Percentiles rank a stretch among this genome's conserved stretches.
Evolutionary conservation across 2,113 vertebrate species (phyloP).

Genomic region (Machaerirhynchus nigripectus): DNA sequence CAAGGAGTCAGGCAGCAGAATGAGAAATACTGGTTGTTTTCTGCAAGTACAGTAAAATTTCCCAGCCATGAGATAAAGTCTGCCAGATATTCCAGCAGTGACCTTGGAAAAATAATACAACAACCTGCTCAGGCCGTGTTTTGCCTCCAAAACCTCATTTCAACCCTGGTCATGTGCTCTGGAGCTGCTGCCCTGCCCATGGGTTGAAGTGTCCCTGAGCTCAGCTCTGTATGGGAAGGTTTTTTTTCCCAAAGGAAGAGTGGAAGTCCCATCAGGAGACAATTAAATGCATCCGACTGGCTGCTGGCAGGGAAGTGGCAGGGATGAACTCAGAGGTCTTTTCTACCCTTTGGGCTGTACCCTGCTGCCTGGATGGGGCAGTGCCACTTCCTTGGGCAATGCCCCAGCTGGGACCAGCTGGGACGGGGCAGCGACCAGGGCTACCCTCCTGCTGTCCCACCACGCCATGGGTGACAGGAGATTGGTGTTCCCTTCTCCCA

Average conservation of each 20-base stretch:
- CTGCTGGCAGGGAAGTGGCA: constrained; percentile 25
- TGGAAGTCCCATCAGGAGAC: not conserved
- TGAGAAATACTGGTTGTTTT: constrained; percentile 26
- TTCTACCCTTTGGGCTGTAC: not conserved
- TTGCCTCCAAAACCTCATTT: constrained; percentile 43
- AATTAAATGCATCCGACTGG: not conserved
- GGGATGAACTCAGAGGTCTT: not conserved
- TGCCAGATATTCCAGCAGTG: constrained; percentile 35
- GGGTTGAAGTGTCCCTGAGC: not conserved
- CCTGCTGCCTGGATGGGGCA: not conserved
- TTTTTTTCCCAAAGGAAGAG: not conserved
- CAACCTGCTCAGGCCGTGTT: constrained; percentile 46
- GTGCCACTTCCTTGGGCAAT: not conserved
- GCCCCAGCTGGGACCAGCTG: not conserved
- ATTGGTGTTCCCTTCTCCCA: not conserved
- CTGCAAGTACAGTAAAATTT: constrained; percentile 59
- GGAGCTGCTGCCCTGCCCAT: not conserved
- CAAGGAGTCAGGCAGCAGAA: not conserved
- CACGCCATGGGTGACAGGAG: too few relatives aligned
- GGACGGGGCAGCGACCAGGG: rapidly evolving
- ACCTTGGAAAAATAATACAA: constrained; percentile 34
- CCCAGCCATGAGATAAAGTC: not conserved
- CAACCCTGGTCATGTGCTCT: constrained; percentile 14
- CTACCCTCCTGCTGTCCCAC: not conserved
- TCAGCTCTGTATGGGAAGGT: not conserved